Evolutionary conservation across 2,113 vertebrate species (phyloP).

Genomic region (Climacteris rufus): DNA sequence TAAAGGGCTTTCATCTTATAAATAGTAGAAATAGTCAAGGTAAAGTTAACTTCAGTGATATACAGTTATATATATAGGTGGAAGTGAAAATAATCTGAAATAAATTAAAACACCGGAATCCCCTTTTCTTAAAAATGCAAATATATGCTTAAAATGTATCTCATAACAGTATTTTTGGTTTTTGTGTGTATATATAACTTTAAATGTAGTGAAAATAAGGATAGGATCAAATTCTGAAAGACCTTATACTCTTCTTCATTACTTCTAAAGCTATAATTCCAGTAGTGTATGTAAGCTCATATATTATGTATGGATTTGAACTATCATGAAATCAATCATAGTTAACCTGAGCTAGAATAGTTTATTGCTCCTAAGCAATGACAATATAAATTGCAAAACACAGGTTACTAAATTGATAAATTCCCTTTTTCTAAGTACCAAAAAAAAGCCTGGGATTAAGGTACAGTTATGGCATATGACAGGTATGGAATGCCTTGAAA

Average conservation of each 20-base stretch:
- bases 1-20: not conserved
- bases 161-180: constrained; percentile 2
- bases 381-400: not conserved
- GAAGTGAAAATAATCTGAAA: constrained; percentile 46
- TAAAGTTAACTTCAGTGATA: not conserved
- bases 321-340: not conserved
- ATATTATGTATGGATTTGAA: constrained; percentile 19
- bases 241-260: constrained; percentile 4
- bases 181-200: not conserved
- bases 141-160: constrained; percentile 11
- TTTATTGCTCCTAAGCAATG: not conserved
- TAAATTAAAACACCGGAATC: constrained; percentile 22
- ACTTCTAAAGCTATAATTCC: not conserved
- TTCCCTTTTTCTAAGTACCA: not conserved
- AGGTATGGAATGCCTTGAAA: not conserved
- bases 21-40: not conserved
- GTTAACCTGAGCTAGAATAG: not conserved
- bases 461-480: not conserved
- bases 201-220: constrained; percentile 20
- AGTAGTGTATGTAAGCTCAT: not conserved
- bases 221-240: not conserved
- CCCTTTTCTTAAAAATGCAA: not conserved
- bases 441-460: not conserved
- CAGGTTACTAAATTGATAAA: not conserved
- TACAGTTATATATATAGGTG: not conserved